Conservation (phyloP, 2,888 invertebrate species). For the Drosophila paracracens region DNA sequence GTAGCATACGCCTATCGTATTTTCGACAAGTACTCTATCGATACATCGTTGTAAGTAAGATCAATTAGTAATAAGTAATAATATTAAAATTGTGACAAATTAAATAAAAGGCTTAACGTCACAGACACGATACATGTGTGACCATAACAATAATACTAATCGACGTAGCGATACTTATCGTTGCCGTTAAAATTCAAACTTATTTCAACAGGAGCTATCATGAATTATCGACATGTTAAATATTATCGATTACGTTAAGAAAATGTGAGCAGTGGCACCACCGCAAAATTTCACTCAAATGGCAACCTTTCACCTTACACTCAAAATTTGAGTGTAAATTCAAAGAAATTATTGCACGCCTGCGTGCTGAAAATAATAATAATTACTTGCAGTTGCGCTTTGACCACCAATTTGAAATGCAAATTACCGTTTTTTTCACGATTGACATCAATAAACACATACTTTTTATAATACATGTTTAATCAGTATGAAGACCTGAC, state of each 20-base stretch:
- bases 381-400: not conserved
- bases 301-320: conserved; percentile 11
- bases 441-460: not conserved
- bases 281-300: conserved; percentile 6
- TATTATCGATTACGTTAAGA: not conserved
- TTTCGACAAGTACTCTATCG: conserved; percentile 7
- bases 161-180: too few relatives aligned
- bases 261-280: conserved; percentile 11
- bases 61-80: not conserved
- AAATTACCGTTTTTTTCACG: not conserved
- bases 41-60: not conserved
- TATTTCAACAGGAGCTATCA: too few relatives aligned
- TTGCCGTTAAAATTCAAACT: too few relatives aligned
- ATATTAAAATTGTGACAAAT: not conserved
- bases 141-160: too few relatives aligned
- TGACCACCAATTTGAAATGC: not conserved
- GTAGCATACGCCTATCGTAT: conserved; percentile 19
- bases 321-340: conserved; percentile 36
- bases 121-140: not conserved
- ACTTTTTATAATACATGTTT: not conserved
- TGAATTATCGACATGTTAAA: not conserved
- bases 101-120: not conserved
- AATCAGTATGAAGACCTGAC: not conserved
- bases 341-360: conserved; percentile 11
- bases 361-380: not conserved